Base-by-base conservation (phyloP, 2,888 invertebrate genomes). In the Hydroisotoma schaefferi region DNA sequence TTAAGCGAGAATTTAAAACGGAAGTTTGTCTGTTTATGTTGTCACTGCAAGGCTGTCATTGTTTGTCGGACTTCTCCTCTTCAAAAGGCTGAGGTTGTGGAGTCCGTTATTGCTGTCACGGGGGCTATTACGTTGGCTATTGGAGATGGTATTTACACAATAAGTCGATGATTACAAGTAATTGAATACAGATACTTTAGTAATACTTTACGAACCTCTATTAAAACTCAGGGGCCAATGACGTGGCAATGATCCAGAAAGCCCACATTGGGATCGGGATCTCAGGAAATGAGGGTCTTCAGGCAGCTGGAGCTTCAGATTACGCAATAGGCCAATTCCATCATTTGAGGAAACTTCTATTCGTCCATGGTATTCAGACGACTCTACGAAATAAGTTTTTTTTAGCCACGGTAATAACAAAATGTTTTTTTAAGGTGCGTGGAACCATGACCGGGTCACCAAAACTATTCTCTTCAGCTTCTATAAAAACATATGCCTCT, bases 291-390 rank as follows among this genome's bases (percentile, higher is more conserved):
- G 98, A 99, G 80, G 98, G 98, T 12, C 81, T 98, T 73, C 98
- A 98, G 81, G 99, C 99, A 5, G 94, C 97, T 3, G 95, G 95
- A 78, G 95, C 98, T 33, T 95, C 97, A 27, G 99, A 99, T 79
- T 99, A 98, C 80, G 92, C 97, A 72, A 95, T 99, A 74, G 97
- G 93, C 53, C 90, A 86, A 82, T 85, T 85, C 23, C 22, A 29
- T 5, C 23, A 18, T 20, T 22, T 52, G 20, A 52, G 37, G n/a
- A 40, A 15, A 15, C 40, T 40, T 15, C n/a, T 40, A 4, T 15
- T 40, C 20, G 40, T 40, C n/a, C 40, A 40, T 40, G 40, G 40
- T n/a, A n/a, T n/a, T n/a, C n/a, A n/a, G n/a, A n/a, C n/a, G n/a
- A n/a, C n/a, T n/a, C n/a, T n/a, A n/a, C n/a, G n/a, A n/a, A n/a